Percentiles rank a stretch among this genome's conserved stretches.
Evolutionary conservation across 1,140 invertebrate genomes (phyloP).

Genomic region (Penaeus vannamei): DNA sequence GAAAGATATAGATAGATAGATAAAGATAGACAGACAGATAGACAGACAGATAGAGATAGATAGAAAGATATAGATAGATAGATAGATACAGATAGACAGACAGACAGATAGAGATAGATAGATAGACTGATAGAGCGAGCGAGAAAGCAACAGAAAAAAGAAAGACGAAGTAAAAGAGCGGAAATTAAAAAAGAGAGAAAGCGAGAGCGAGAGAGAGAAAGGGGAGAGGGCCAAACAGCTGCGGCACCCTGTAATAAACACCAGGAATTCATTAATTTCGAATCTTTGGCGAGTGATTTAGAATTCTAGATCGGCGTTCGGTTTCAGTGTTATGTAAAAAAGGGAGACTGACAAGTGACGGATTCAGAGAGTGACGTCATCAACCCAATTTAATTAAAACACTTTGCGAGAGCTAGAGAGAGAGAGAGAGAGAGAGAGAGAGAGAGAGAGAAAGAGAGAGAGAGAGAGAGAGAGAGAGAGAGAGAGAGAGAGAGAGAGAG

Average conservation of each 20-base stretch:
- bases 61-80: not conserved
- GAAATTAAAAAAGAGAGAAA: not conserved
- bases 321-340: too few species aligned
- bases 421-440: conserved; percentile 13
- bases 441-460: conserved; percentile 5
- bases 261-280: too few species aligned
- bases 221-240: too few species aligned
- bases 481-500: not conserved
- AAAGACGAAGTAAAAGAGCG: not conserved
- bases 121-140: not conserved
- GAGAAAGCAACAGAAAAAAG: not conserved
- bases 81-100: not conserved
- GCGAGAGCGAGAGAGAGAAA: not conserved
- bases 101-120: not conserved
- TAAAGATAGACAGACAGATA: not conserved
- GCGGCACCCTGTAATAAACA: too few species aligned
- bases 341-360: too few species aligned
- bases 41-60: not conserved
- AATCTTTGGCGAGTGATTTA: too few species aligned
- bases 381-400: too few species aligned
- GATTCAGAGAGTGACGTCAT: too few species aligned
- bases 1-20: not conserved
- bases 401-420: conserved; percentile 5
- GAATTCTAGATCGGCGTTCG: too few species aligned
- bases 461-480: not conserved